Evolutionary conservation across 1,140 invertebrate genomes (phyloP), one percentile per base, ranked within the genome.

Genomic region (Bombus polaris): DNA sequence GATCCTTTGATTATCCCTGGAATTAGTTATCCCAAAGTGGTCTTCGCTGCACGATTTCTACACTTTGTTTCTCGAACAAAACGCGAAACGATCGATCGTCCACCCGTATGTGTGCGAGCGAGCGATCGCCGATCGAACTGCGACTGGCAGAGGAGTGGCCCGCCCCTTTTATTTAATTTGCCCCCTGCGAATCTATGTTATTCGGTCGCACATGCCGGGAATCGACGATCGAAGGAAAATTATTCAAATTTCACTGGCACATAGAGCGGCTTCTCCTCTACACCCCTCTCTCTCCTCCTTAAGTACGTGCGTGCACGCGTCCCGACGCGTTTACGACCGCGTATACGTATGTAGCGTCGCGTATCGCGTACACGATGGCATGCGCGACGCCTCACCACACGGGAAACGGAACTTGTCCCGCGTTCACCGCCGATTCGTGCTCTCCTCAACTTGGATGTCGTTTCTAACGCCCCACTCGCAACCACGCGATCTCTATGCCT

Each of bases 161-260:
- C 91, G 93, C 92, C 92, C 94, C 94, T 95, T 95, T 95, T 95
- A 95, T 95, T 95, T 95, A 95, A 95, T 95, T 94, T 93, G 94
- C 85, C 92, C 92, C 92, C 87, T 87, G 82, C 91, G 91, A 93
- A 95, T 94, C 94, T 95, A 95, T 95, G 95, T 95, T 95, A 95
- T 95, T 94, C 94, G 95, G 94, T 95, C 95, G 94, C 91, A 88
- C 95, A 95, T 95, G 95, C 90, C 85, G 81, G 83, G 94, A 94
- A 95, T 95, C 76, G 88, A 35, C 91, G 92, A 95, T 94, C 85
- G 92, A 94, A 94, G 91, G 94, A 94, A 95, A 95, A 95, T 95
- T 94, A 95, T 95, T 95, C 90, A 95, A 95, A 95, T 95, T 95
- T 95, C 92, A 93, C 92, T 94, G 93, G 93, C 90, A 85, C 83